Evolutionary conservation across 2,113 vertebrate species (phyloP), one percentile per base, ranked within the genome.

Genomic region (Paracanthobrama guichenoti): DNA sequence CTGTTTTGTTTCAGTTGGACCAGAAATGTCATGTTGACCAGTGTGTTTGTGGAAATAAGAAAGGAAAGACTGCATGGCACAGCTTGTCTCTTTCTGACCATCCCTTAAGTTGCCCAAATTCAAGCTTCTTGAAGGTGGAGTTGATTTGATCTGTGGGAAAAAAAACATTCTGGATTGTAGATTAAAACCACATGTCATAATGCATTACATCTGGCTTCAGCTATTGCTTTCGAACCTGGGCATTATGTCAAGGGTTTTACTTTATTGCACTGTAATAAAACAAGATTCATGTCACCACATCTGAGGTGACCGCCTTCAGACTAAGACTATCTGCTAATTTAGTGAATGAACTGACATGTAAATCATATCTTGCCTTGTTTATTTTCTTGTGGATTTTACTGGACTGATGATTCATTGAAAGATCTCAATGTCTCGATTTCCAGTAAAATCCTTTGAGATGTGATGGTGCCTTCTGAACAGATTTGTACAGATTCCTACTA

Each of bases 1-100:
- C 81, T 48, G 66, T 88, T 88, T 88, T 87, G 86, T 71, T 81
- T 88, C 53, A 53, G 86, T 86, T 90, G 82, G 83, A 88, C 57
- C 22, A 81, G 82, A 67, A 53, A 44, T 26, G 18, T 62, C 12
- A 14, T 82, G 73, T 84, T 80, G 16, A 82, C 42, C 78, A 39
- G 4, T 79, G 78, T 39, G 12, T 79, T 79, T n/a, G n/a, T 88
- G 35, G 79, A 18, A 64, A 81, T 24, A 89, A 75, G 67, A 50
- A 39, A 79, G 81, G 67, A 50, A 39, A 79, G 81, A 88, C 50
- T 86, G 80, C 4, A 31, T 13, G 74, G 14, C 20, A 26, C 24
- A 28, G 53, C 35, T 57, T 1, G 75, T 42, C 50, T 42, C 55
- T 14, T 59, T 78, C 12, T 13, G 35, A 60, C 24, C 55, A 60